Evolutionary conservation across 2,888 invertebrate genomes (phyloP).

Genomic region (Shargacucullia verbasci): DNA sequence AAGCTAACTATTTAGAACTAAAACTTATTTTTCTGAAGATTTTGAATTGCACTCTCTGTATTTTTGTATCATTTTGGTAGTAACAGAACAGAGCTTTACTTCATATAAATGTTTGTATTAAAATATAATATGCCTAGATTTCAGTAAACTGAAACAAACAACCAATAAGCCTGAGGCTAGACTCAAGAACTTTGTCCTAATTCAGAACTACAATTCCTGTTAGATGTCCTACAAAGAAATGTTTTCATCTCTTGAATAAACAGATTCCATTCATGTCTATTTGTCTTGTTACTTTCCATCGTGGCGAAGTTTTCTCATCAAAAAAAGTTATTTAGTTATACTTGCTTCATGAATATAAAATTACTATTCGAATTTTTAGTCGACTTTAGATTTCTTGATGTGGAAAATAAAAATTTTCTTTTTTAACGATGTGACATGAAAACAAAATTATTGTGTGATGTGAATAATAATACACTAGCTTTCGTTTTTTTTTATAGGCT

Average conservation of each 20-base stretch:
- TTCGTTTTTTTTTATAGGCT: no score
- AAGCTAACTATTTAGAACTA: no score
- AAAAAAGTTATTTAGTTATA: slow-evolving; percentile 51
- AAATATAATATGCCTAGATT: no score
- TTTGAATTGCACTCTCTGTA: no score
- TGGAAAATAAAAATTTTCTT: slow-evolving; percentile 31
- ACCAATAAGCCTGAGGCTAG: slow-evolving; percentile 20
- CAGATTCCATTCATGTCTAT: slow-evolving; percentile 46
- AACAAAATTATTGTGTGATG: slow-evolving; percentile 14
- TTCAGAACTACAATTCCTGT: slow-evolving; percentile 37
- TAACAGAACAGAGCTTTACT: no score
- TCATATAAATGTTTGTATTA: no score
- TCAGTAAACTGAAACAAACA: slow-evolving; percentile 4
- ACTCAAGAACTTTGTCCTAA: slow-evolving; percentile 33
- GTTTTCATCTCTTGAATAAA: slow-evolving; percentile 36
- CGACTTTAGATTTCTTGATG: slow-evolving; percentile 24
- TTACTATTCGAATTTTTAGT: slow-evolving; percentile 51
- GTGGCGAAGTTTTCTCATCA: slow-evolving; percentile 59
- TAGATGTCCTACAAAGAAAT: slow-evolving; percentile 39
- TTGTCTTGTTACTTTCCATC: slow-evolving; percentile 37
- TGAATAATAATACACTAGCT: no score
- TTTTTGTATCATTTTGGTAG: no score
- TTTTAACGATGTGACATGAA: slow-evolving; percentile 4
- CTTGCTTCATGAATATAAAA: slow-evolving; percentile 53
- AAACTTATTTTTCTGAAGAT: no score